Conservation (phyloP, 2,113 vertebrate species). For the Picathartes gymnocephalus region DNA sequence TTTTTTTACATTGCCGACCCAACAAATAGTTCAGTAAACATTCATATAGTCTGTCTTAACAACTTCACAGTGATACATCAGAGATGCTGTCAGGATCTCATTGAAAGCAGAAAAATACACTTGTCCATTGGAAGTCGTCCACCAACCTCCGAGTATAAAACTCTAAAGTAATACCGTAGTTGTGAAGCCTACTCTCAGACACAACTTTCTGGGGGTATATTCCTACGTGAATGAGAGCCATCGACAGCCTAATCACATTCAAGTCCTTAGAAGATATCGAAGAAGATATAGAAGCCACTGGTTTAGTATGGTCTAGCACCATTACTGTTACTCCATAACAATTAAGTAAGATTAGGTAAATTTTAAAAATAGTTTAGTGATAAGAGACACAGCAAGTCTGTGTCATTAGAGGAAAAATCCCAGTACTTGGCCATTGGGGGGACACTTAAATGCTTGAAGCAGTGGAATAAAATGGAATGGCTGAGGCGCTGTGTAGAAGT, state of each 20-base stretch:
- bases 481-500: constrained; percentile 56
- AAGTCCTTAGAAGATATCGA: background rate
- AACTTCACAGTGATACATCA: background rate
- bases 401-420: constrained; percentile 12
- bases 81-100: background rate
- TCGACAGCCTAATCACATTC: background rate
- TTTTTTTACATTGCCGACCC: background rate
- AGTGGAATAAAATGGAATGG: constrained; percentile 21
- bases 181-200: background rate
- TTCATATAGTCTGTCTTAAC: background rate
- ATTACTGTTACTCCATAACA: background rate
- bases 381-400: background rate
- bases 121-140: background rate
- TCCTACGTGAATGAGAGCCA: background rate
- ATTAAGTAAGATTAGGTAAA: background rate
- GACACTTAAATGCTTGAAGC: background rate
- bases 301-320: background rate
- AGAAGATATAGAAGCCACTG: background rate
- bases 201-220: background rate
- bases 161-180: background rate
- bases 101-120: background rate
- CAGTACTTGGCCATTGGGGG: background rate
- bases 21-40: background rate
- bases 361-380: background rate
- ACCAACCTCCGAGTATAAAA: background rate